Evolutionary conservation across 2,113 vertebrate genomes (phyloP), one percentile per base, ranked within the genome.

Genomic region (Neolamprologus variostigma): DNA sequence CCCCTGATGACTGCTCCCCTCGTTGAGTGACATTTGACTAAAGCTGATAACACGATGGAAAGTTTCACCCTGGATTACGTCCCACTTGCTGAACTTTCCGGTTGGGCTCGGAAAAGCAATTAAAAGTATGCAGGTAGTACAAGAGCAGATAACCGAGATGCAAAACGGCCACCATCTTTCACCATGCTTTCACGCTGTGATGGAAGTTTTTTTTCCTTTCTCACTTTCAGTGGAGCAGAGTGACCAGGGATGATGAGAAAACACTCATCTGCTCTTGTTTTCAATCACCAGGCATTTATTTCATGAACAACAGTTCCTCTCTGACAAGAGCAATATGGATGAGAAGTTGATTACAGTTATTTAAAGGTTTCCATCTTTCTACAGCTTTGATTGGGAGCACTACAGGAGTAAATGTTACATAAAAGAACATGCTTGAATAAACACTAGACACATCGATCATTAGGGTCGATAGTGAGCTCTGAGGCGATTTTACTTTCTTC

Each of bases 1-100:
- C 91, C 91, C 91, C 82, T 86, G 84, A 93, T 87, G 87, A 87
- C 88, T 76, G 86, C 82, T 71, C 45, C 73, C 50, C 85, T 86
- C 80, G 13, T 14, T 85, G 89, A 91, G 59, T 89, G 92, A 92
- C 89, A 71, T 81, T 63, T 16, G 40, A 55, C 83, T 50, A 71
- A 87, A 90, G 81, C 86, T 16, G 84, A 85, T 88, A 86, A 82
- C 80, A n/a, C 7, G 31, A 9, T 35, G 80, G 42, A 81, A 86
- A 80, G 84, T 80, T 91, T 87, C 61, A 61, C 47, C 53, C 54
- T 14, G 84, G 80, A 79, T 87, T 71, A 45, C n/a, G 40, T 68
- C 33, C 45, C 40, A 19, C 66, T 63, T 47, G 42, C 83, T 42
- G 54, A 76, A 63, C 83, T 76, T 57, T 50, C 40, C 4, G 3